Base-by-base conservation (phyloP, 2,113 vertebrate genomes). In the Rafetus swinhoei region DNA sequence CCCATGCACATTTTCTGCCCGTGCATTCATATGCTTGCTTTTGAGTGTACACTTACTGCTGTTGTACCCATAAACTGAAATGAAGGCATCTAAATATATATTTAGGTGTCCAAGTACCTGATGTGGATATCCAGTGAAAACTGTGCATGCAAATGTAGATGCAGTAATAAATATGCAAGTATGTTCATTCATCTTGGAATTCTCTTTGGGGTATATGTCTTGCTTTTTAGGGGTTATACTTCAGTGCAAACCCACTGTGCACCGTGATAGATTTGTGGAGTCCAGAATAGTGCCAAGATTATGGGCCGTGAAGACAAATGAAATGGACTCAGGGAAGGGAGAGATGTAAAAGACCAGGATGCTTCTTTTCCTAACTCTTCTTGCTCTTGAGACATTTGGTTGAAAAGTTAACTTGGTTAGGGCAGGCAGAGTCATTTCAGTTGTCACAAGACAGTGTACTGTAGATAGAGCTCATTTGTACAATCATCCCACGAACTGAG, bases 31-130 rank as follows among this genome's bases (percentile, higher is more conserved):
- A 12, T 81, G n/a, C 22, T 57, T 81, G 80, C 79, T 81, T 81
- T 81, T 39, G 14, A 81, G 21, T 82, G 81, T 9, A 16, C 55
- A 6, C 25, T 19, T 59, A 18, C 14, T 82, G 0, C 81, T 25
- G 32, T 56, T 24, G 1, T 0, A 0, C 5, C 2, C 2, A 1
- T 9, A 50, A 56, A 52, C 2, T 2, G 3, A 45, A 76, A 24
- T 76, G 35, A 22, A 45, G 35, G 21, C 19, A 45, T 76, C 74
- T 76, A 45, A 25, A 50, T 39, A 76, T 18, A 22, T 76, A 50
- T 50, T 7, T 13, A 25, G 24, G 72, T 76, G 39, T 22, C 39
- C 21, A 45, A 14, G 13, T 76, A 8, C 25, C 65, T 7, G 7
- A 6, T 45, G 62, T 19, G 29, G 35, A 53, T 57, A 27, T 16